Evolutionary conservation across 64 coral and sea anemone species (phyloP).

Genomic region (Porites australiensis): DNA sequence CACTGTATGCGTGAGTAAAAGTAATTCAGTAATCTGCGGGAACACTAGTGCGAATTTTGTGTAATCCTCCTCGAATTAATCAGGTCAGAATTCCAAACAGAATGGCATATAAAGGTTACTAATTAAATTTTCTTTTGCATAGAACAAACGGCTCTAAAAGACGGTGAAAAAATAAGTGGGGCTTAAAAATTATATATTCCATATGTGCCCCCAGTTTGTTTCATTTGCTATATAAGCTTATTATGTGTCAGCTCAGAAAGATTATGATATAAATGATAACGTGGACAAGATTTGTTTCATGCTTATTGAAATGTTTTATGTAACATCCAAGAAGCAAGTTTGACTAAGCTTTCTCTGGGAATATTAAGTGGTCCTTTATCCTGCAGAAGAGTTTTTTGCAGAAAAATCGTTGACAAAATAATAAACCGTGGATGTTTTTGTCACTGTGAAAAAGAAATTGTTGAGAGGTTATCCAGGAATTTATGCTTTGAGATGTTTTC

Average conservation of each 20-base stretch:
- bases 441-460: neutral
- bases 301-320: neutral
- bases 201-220: no score
- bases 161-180: neutral
- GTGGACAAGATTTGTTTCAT: neutral
- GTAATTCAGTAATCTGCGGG: neutral
- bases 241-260: neutral
- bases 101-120: neutral
- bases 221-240: no score
- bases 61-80: slow-evolving; percentile 20
- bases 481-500: neutral
- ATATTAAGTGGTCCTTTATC: neutral
- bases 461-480: neutral
- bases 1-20: neutral
- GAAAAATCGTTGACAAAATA: no score
- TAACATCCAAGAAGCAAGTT: neutral
- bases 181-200: neutral
- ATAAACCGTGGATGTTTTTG: neutral
- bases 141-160: neutral
- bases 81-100: slow-evolving; percentile 12
- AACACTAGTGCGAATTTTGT: neutral
- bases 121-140: neutral
- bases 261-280: neutral
- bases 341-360: neutral
- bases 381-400: neutral